phyloP scores from a whole-genome alignment of 2,888 invertebrate species.

The Isotomurus palustris region DNA sequence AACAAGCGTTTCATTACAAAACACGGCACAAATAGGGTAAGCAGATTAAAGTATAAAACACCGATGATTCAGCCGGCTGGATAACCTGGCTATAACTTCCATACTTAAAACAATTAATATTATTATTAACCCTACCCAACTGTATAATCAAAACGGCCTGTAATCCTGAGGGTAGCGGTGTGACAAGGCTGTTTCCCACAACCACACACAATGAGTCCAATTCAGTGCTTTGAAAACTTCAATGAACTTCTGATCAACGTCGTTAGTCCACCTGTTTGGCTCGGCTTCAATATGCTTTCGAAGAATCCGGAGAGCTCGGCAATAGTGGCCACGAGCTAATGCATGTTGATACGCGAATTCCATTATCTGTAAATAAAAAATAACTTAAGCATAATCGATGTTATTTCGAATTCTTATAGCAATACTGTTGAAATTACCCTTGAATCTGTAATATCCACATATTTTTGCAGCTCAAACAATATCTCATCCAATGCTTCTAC shows the following conservation, averaged over 20 bases:
- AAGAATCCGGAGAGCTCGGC: slow-evolving; percentile 72
- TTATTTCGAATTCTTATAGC: background rate
- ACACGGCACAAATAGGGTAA: too few species aligned
- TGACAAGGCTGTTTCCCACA: slow-evolving; percentile 59
- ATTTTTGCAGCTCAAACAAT: slow-evolving; percentile 71
- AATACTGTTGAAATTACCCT: slow-evolving; percentile 58
- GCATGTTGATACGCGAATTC: slow-evolving; percentile 80
- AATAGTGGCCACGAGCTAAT: slow-evolving; percentile 70
- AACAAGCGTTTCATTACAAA: too few species aligned
- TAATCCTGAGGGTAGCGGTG: slow-evolving; percentile 65
- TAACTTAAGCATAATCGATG: slow-evolving; percentile 2
- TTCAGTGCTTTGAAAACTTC: slow-evolving; percentile 63
- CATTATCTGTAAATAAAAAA: slow-evolving; percentile 56
- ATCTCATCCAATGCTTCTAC: slow-evolving; percentile 60
- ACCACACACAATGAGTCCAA: slow-evolving; percentile 64
- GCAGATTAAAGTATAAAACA: too few species aligned
- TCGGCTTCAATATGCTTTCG: slow-evolving; percentile 76
- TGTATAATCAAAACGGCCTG: slow-evolving; percentile 62
- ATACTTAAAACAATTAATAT: background rate
- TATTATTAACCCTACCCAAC: background rate
- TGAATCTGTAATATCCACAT: slow-evolving; percentile 69
- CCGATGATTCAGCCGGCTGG: too few species aligned
- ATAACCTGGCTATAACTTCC: too few species aligned
- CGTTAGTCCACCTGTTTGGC: slow-evolving; percentile 56
- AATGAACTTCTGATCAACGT: slow-evolving; percentile 64